phyloP scores from a whole-genome alignment of 2,113 vertebrate genomes.

The Mobula birostris region DNA sequence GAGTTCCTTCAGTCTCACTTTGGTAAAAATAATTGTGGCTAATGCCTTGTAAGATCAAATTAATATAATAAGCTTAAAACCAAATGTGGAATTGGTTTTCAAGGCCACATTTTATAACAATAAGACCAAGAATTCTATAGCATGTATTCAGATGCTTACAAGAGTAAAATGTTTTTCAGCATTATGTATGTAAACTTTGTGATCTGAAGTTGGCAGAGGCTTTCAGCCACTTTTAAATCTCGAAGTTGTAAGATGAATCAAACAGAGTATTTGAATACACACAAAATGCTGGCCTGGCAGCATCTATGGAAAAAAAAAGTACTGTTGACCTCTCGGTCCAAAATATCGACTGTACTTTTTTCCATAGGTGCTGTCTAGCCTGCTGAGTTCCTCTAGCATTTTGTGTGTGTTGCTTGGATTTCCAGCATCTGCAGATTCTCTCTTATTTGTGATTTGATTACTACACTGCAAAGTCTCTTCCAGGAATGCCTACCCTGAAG shows the following conservation, averaged over 20 bases:
- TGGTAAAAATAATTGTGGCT: background rate
- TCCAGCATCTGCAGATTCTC: too few relatives aligned
- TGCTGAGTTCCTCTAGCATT: too few relatives aligned
- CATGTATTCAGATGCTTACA: background rate
- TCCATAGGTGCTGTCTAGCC: too few relatives aligned
- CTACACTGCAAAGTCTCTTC: too few relatives aligned
- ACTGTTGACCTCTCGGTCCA: too few relatives aligned
- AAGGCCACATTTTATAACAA: background rate
- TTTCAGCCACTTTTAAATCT: background rate
- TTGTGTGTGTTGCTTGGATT: too few relatives aligned
- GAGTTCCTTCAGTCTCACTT: background rate
- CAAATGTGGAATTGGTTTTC: background rate
- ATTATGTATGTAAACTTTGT: background rate
- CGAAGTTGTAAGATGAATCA: background rate
- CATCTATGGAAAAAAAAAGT: too few relatives aligned
- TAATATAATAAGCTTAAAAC: background rate
- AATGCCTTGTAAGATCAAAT: background rate
- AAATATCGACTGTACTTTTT: too few relatives aligned
- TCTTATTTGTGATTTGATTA: too few relatives aligned
- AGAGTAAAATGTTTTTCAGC: background rate
- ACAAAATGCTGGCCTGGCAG: too few relatives aligned
- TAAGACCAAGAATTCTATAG: background rate
- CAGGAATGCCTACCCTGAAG: too few relatives aligned
- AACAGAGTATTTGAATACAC: too few relatives aligned
- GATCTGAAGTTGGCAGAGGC: background rate